Evolutionary conservation across 2,888 invertebrate species (phyloP).

Genomic region (Scaptomyza cyrtandrae): DNA sequence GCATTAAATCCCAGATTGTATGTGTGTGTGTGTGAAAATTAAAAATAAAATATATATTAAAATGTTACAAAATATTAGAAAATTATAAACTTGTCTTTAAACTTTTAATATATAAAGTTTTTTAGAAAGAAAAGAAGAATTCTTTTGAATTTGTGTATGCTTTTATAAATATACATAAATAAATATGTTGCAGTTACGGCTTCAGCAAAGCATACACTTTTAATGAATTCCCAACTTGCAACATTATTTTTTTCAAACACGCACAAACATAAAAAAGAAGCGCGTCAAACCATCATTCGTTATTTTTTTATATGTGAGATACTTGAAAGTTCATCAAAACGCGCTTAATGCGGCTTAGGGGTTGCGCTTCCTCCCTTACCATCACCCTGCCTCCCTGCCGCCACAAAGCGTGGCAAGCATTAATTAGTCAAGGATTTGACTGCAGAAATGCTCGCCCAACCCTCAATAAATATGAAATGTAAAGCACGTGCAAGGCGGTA

Average conservation of each 20-base stretch:
- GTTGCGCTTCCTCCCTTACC: conserved; percentile 9
- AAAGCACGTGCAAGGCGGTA: conserved; percentile 55
- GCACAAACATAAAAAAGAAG: conserved; percentile 23
- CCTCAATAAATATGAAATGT: conserved; percentile 36
- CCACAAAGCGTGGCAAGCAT: conserved; percentile 31
- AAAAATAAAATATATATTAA: not conserved
- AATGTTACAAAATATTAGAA: not conserved
- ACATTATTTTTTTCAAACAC: conserved; percentile 19
- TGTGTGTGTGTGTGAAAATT: not conserved
- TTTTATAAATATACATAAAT: conserved; percentile 21
- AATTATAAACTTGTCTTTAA: not conserved
- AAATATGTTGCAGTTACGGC: conserved; percentile 40
- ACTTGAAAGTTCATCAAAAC: conserved; percentile 51
- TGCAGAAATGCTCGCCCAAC: conserved; percentile 15
- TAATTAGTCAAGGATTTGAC: conserved; percentile 71
- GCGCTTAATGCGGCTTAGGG: conserved; percentile 38
- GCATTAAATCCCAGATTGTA: conserved; percentile 13
- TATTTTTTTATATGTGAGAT: conserved; percentile 48
- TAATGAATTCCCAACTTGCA: conserved; percentile 57
- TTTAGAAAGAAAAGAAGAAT: not conserved
- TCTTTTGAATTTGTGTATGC: not conserved
- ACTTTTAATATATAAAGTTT: too few species aligned
- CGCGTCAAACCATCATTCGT: conserved; percentile 29
- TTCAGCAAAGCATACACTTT: conserved; percentile 63
- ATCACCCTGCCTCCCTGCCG: not conserved